Conservation (phyloP, 1,140 invertebrate genomes). For the Drosophila miranda region DNA sequence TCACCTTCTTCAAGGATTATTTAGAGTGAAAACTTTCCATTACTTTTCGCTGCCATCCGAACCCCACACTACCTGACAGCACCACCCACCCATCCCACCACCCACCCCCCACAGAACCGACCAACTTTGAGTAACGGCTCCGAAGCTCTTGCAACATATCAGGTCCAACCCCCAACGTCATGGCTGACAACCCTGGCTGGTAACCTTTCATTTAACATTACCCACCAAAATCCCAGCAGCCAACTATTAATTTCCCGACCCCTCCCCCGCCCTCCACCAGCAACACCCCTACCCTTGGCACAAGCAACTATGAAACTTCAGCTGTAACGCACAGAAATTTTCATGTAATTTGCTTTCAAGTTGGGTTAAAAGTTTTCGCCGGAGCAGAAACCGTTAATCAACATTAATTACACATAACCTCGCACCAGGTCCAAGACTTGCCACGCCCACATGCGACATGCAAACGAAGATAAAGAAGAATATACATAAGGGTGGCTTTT, state of each 20-base stretch:
- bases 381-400: slow-evolving; percentile 68
- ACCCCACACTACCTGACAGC: no score
- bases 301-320: slow-evolving; percentile 5
- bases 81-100: no score
- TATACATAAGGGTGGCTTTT: no score
- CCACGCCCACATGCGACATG: slow-evolving; percentile 74
- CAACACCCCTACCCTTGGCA: background rate
- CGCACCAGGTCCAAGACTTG: slow-evolving; percentile 24
- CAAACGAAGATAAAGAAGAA: slow-evolving; percentile 60
- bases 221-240: slow-evolving; percentile 28
- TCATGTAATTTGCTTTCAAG: slow-evolving; percentile 58
- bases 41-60: no score
- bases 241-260: slow-evolving; percentile 17
- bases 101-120: background rate
- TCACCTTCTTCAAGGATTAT: slow-evolving; percentile 12
- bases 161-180: slow-evolving; percentile 5
- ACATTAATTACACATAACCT: slow-evolving; percentile 75
- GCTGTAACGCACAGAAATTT: slow-evolving; percentile 32
- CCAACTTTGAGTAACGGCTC: background rate
- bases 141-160: slow-evolving; percentile 25
- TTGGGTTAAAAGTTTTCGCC: slow-evolving; percentile 68
- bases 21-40: slow-evolving; percentile 13
- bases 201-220: slow-evolving; percentile 45
- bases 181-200: slow-evolving; percentile 35
- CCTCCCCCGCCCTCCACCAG: background rate